Base-by-base conservation (phyloP, 2,888 invertebrate genomes). In the Uloborus plumipes region DNA sequence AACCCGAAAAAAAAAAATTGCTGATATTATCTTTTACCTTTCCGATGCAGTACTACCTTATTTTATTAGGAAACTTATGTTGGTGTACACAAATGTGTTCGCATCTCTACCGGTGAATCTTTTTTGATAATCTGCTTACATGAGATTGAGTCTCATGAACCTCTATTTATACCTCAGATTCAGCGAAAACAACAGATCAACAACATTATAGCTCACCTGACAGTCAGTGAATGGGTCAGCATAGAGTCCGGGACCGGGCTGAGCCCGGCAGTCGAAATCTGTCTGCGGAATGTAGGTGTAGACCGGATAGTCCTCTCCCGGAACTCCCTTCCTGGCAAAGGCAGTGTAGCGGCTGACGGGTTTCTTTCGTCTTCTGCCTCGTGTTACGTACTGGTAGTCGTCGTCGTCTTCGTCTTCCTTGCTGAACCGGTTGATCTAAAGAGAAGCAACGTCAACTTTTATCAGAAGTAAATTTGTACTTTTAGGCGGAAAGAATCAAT, bases 261-360 rank as follows among this genome's bases (percentile, higher is more conserved):
- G 70, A 9, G 79, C 79, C 15, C 76, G 74, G 71, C 86, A 86
- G n/a, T 85, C 85, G 73, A 86, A 86, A 49, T 77, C 75, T 49
- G 86, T 86, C 65, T 82, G 85, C 13, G 86, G 86, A 22, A 86
- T 86, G 65, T 82, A 90, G 88, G 94, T 94, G 89, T 93, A 95
- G 71, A 94, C 90, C 0, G 95, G 95, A 89, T 93, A 95, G 89
- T 95, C 95, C 1, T 94, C 92, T 1, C 95, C 95, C 0, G 95
- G 83, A 14, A 78, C 18, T 13, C 85, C 85, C 64, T 81, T 85
- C 22, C 85, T 61, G 20, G 76, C 73, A 62, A 82, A 78, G n/a
- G 84, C 84, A 15, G 81, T 83, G 71, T 80, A 82, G 0, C 81
- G 73, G 20, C 80, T 81, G 31, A 84, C 73, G 0, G 76, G 76